A percentile compares a stretch with the other conserved stretches of the same genome.
Evolutionary conservation across 2,797 vertebrate species (phyloP).

Genomic region (Poecilia gillii): DNA sequence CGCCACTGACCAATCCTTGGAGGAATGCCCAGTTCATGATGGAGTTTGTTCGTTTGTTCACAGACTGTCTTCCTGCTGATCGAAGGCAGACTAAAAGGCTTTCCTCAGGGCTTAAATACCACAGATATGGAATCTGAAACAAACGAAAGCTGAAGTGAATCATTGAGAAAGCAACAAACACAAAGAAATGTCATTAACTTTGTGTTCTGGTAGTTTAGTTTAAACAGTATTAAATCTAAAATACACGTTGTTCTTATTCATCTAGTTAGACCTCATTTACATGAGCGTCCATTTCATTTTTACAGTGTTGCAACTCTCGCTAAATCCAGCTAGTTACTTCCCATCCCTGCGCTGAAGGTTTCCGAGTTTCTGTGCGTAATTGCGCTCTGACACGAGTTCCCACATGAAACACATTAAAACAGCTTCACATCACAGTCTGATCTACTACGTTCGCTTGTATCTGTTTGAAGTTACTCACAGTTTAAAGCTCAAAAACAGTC

Average conservation of each 20-base stretch:
- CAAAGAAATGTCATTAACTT: background rate
- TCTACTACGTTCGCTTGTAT: accelerated
- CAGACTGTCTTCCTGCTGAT: slow-evolving; percentile 47
- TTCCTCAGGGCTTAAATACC: slow-evolving; percentile 19
- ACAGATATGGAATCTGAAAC: slow-evolving; percentile 12
- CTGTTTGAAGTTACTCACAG: slow-evolving; percentile 49
- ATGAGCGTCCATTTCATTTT: background rate
- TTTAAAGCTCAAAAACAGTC: slow-evolving; percentile 10
- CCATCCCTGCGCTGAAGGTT: background rate
- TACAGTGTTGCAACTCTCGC: background rate
- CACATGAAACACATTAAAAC: accelerated
- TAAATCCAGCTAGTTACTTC: slow-evolving; percentile 1
- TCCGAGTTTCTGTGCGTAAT: slow-evolving; percentile 29
- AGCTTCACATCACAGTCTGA: accelerated
- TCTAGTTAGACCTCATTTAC: accelerated
- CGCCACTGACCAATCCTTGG: slow-evolving; percentile 89
- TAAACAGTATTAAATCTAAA: background rate
- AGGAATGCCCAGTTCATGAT: slow-evolving; percentile 95
- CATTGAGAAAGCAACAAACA: background rate
- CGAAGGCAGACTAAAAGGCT: slow-evolving; percentile 42
- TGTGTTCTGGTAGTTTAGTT: background rate
- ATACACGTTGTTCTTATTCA: too few relatives aligned
- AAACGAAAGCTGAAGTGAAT: background rate
- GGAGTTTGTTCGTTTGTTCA: slow-evolving; percentile 49
- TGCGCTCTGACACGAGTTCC: slow-evolving; percentile 13